Base-by-base conservation (phyloP, 2,113 vertebrate genomes). In the Mystacornis crossleyi region DNA sequence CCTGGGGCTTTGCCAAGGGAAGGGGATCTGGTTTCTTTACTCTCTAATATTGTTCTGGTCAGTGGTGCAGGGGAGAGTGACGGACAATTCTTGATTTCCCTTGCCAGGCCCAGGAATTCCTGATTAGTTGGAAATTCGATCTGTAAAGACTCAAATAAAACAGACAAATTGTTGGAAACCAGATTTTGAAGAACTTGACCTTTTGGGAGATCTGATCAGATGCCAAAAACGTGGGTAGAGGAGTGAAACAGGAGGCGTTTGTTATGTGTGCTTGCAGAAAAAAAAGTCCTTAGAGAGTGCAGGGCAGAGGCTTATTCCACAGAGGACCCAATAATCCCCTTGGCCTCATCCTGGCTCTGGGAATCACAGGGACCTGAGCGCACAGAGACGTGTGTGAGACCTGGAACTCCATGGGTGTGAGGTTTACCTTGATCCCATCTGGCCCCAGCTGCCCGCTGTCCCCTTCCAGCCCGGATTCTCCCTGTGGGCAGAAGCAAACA, bases 391-490 rank as follows among this genome's bases (percentile, higher is more conserved):
- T 8, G n/a, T 34, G 38, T 26, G 38, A 65, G 70, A 33, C 29
- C 66, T 64, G 75, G n/a, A 65, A 18, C 1, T 18, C 12, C 36
- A 10, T 0, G 9, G 14, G 10, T 25, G 18, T 0, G 54, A 47
- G 25, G 18, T 42, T 96, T 97, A 97, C 99, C 99, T 99, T 99
- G 70, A 98, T 81, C 55, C 99, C 99, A 2, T 99, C 99, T 0
- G 98, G 98, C 71, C 99, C 99, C 1, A 89, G 79, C 8, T 94
- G 89, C 34, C 99, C 99, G 9, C 85, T 95, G 92, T 99, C 99
- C 36, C 99, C 99, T 90, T 99, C 99, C n/a, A 99, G 97, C 53
- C 99, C 99, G 1, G 97, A 72, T 28, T 99, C 99, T 26, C 99
- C 99, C 99, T 99, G 92, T 28, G 95, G 86, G 62, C 77, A 93